These are phyloP conservation scores for Actenoides hombroni DNA, from an alignment of 2,113 vertebrate genomes.

Conservation along the genomic window DNA sequence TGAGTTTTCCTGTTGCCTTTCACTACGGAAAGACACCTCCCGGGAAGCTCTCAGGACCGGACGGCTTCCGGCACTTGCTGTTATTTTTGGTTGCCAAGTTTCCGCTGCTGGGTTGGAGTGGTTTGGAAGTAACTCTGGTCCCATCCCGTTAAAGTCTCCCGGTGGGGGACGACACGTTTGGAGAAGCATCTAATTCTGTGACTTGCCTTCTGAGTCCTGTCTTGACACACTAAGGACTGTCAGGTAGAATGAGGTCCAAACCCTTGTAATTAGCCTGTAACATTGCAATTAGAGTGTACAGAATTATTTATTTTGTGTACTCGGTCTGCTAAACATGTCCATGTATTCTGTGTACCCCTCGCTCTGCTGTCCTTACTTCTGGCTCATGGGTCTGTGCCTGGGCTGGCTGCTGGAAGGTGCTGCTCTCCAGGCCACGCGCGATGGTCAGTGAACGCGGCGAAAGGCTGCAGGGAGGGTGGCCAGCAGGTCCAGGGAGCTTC, in stretches of 20 bases:
- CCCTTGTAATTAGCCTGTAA: constrained; percentile 24
- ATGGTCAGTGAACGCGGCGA: background rate
- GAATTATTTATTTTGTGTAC: constrained; percentile 78
- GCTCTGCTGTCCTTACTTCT: constrained; percentile 20
- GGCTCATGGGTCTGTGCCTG: fast-evolving
- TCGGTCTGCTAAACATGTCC: constrained; percentile 37
- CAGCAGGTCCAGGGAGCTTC: no score
- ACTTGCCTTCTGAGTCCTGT: background rate
- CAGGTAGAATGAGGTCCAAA: background rate
- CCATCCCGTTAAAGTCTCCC: background rate
- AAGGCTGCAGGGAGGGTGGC: no score
- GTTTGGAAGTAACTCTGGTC: background rate
- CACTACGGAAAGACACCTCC: background rate
- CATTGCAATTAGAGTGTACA: constrained; percentile 47
- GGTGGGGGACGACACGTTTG: fast-evolving
- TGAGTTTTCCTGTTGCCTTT: constrained; percentile 18
- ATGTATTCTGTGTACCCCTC: constrained; percentile 50
- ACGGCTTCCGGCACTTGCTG: background rate
- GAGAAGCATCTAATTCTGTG: background rate
- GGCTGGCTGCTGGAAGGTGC: background rate
- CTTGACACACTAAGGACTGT: background rate
- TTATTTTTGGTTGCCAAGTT: background rate
- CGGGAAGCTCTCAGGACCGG: background rate
- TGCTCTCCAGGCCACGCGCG: fast-evolving
- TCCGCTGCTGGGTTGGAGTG: background rate